Evolutionary conservation across 2,888 invertebrate species (phyloP), one percentile per base, ranked within the genome.

Genomic region (Argyresthia albistria): DNA sequence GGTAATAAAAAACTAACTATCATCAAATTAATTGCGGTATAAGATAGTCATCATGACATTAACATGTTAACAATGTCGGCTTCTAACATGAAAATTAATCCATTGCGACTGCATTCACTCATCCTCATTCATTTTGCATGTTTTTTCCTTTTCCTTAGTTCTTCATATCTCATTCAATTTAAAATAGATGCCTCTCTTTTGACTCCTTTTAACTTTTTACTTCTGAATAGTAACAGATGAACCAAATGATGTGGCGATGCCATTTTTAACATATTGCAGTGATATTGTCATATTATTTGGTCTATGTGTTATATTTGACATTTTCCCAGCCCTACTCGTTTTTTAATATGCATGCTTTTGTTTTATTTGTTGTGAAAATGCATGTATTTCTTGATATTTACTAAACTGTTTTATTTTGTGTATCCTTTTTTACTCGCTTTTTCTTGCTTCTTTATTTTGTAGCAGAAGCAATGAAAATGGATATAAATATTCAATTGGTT

Each of bases 41-140:
- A 12, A 46, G 37, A 50, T 50, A 11, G 35, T 37, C 45, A 45
- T 43, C 46, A 51, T 42, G 8, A 58, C 61, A 65, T 64, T 63
- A 68, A 72, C 74, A 74, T 75, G 66, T 67, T 73, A 69, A 74
- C 74, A 67, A 66, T 63, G 60, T 59, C 57, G 60, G 53, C 48
- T 49, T 52, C 9, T 50, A 43, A 25, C 39, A 35, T 9, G 37
- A 37, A 42, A 36, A 15, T 35, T 50, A 37, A 45, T 43, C 61
- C 84, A 84, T 87, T 87, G 86, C 84, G 64, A 73, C 86, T 87
- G 87, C 86, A 84, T 57, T 59, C 59, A 60, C 60, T 59, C 59
- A 60, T 63, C 55, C 53, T 56, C 37, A 47, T 55, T 57, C 14
- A n/a, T 55, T 52, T 45, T 48, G 43, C 39, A n/a, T 42, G 51